Evolutionary conservation across 2,113 vertebrate species (phyloP), one percentile per base, ranked within the genome.

Genomic region (Chascanopsetta lugubris): DNA sequence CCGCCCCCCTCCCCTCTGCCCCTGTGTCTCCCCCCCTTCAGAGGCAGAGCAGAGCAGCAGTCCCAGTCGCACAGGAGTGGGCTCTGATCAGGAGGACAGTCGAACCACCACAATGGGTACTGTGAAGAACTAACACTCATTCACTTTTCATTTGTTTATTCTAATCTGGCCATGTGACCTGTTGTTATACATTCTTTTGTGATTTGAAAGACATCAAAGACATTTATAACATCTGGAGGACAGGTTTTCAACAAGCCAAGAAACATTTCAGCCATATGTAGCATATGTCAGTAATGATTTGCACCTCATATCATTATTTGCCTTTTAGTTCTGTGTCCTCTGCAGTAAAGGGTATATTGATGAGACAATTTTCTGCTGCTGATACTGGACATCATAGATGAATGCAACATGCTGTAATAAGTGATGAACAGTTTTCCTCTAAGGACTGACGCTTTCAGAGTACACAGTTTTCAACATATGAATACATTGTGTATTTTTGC

Each of bases 61-160:
- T 80, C 96, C 96, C 54, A 82, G 82, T 53, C 92, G 92, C 42
- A 94, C 94, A 0, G 96, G 93, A 62, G 94, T 96, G 17, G 90
- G 94, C 63, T 95, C 96, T 0, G 96, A 98, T 77, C 94, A 97
- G 85, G 96, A 99, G 70, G 95, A 97, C 92, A 96, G 95, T 86
- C 95, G 94, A 77, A 94, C 95, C 6, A 93, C 94, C 82, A 94
- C 94, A 2, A 90, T 96, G 92, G 97, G 97, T 99, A 88, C 94
- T 91, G 64, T 58, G 22, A 2, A 61, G 29, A 2, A 40, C 3
- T 1, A 32, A n/a, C 11, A n/a, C 53, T 29, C 11, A 25, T 51
- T 11, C 1, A 8, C 17, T 45, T 46, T 13, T 40, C 25, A 30
- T 42, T 38, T 38, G 12, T 42, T 3, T 45, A 15, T 5, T n/a